Percentiles rank a stretch among this genome's conserved stretches.
phyloP scores from a whole-genome alignment of 2,113 vertebrate genomes.

The Dinomys branickii region DNA sequence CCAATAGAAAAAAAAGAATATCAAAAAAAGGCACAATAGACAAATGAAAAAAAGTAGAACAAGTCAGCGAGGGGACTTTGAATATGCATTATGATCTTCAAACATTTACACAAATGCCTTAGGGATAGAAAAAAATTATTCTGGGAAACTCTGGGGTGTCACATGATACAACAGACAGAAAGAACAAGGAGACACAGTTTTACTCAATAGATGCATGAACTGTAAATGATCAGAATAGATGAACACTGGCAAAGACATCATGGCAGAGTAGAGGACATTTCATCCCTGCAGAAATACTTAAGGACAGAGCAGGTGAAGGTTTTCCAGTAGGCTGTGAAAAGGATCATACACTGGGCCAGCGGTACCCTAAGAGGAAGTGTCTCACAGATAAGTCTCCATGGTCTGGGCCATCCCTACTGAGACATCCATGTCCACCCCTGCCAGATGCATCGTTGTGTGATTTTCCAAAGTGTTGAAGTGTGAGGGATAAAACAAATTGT shows the following conservation, averaged over 20 bases:
- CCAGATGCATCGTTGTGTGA: not conserved
- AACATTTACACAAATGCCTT: not conserved
- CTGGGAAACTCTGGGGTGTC: not conserved
- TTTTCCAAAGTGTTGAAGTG: slow-evolving; percentile 27
- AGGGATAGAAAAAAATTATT: not conserved
- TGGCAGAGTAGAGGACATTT: not conserved
- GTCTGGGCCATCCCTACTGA: not conserved
- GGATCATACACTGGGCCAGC: not conserved
- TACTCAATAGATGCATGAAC: not conserved
- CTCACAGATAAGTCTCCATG: not conserved
- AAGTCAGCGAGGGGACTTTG: not conserved
- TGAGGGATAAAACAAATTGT: slow-evolving; percentile 18
- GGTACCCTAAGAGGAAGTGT: not conserved
- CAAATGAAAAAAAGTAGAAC: not conserved
- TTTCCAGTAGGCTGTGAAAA: not conserved
- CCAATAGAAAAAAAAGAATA: not conserved
- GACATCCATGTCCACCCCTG: not conserved
- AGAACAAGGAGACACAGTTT: not conserved
- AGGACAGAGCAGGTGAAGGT: not conserved
- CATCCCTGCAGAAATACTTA: not conserved
- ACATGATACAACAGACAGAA: not conserved
- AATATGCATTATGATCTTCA: not conserved
- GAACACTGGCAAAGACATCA: not conserved
- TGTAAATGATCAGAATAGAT: not conserved
- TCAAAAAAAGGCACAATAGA: not conserved